Evolutionary conservation across 2,113 vertebrate species (phyloP), one percentile per base, ranked within the genome.

Genomic region (Peucedramus taeniatus): DNA sequence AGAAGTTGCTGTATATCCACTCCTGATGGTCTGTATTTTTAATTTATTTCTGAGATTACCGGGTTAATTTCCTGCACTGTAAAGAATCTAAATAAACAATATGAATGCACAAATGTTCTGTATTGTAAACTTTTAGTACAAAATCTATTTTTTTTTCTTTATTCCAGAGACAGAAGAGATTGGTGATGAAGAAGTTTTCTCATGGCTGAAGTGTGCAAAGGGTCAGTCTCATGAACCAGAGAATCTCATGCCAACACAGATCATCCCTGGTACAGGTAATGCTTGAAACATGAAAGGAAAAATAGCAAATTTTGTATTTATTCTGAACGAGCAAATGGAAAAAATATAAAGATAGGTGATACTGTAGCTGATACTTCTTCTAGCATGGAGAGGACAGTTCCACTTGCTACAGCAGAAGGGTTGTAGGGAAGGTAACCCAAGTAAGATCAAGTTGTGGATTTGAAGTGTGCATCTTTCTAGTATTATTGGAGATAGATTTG

Each of bases 161-260:
- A 37, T 97, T 97, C 96, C 94, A 99, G 99, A 99, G 94, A 97
- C 98, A 70, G 99, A 99, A 31, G 99, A 99, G 59, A 98, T 96
- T 49, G 97, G 98, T n/a, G 99, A 99, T 64, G 99, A 99, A 95
- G 99, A 99, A 42, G 99, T 99, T 93, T 99, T 99, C 96, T 98
- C 99, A 11, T 99, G 99, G 99, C 98, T 99, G 86, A 99, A 99
- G 83, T 99, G 99, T 98, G 99, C 99, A 45, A 99, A 99, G 97
- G 99, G 99, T 44, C 99, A 99, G 90, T 98, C 99, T 75, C 99
- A 99, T 53, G 99, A 99, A 96, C 99, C 99, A 87, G 99, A 99
- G 96, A 99, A 99, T 97, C 99, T 99, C 88, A 99, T 99, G 99
- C 99, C 99, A 17, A 99, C 99, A 22, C 99, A 99, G 97, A 99